phyloP scores from a whole-genome alignment of 2,888 invertebrate species.

The Ophion slaviceki region DNA sequence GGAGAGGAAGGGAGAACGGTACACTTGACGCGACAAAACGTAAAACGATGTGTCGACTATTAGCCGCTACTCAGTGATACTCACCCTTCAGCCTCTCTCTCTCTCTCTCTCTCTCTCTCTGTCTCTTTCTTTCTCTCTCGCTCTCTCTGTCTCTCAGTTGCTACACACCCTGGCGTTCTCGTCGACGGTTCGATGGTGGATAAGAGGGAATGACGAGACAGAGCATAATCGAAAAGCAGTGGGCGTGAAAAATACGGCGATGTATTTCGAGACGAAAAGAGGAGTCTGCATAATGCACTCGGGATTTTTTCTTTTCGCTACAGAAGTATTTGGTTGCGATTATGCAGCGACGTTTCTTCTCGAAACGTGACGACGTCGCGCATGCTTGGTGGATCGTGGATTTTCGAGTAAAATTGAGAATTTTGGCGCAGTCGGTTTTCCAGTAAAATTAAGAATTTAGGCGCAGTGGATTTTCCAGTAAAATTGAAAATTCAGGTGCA shows the following conservation, averaged over 20 bases:
- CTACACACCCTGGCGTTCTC: neutral
- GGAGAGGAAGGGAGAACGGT: conserved; percentile 30
- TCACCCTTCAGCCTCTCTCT: neutral
- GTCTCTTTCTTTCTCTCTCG: conserved; percentile 1
- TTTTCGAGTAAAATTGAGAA: too few species aligned
- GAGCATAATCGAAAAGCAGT: conserved; percentile 21
- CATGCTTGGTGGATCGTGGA: too few species aligned
- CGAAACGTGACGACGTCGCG: neutral
- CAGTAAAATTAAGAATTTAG: too few species aligned
- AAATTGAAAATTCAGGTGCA: too few species aligned
- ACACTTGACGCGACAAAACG: conserved; percentile 60
- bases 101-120: conserved; percentile 13
- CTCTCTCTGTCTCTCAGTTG: conserved; percentile 1
- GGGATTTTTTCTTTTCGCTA: neutral
- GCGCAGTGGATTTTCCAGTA: too few species aligned
- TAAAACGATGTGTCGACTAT: conserved; percentile 57
- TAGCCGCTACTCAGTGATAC: conserved; percentile 44
- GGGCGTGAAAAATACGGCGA: neutral
- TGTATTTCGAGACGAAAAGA: neutral
- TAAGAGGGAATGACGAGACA: conserved; percentile 30
- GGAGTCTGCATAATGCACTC: neutral
- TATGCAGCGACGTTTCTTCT: neutral
- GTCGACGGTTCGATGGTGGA: conserved; percentile 6
- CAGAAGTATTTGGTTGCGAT: too few species aligned
- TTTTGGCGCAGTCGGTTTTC: too few species aligned